Percentiles rank a stretch among this genome's conserved stretches.
phyloP scores from a whole-genome alignment of 1,140 invertebrate genomes.

The Bombyx mandarina region DNA sequence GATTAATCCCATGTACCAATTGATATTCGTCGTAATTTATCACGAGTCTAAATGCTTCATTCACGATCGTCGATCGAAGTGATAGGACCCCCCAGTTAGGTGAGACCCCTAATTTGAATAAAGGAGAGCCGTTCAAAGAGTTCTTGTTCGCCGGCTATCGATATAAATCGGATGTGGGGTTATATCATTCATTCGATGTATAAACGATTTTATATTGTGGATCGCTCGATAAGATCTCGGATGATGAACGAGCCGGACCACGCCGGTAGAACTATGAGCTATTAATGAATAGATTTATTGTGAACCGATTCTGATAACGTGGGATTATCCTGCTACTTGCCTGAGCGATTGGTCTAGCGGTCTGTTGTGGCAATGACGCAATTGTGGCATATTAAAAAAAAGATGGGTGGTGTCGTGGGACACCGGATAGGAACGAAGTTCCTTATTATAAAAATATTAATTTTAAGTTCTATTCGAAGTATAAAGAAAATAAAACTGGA shows the following conservation, averaged over 20 bases:
- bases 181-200: constrained; percentile 45
- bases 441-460: no score
- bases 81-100: constrained; percentile 21
- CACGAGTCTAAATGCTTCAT: constrained; percentile 52
- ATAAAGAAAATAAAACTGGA: no score
- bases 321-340: no score
- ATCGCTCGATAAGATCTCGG: constrained; percentile 39
- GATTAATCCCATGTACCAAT: constrained; percentile 57
- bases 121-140: constrained; percentile 4
- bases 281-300: constrained; percentile 32
- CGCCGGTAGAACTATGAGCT: constrained; percentile 25
- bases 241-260: constrained; percentile 41
- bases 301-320: constrained; percentile 4
- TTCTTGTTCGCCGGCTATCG: constrained; percentile 18
- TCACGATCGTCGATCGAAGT: constrained; percentile 47
- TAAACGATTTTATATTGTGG: constrained; percentile 56
- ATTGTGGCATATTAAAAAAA: no score
- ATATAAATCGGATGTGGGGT: constrained; percentile 53
- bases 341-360: no score
- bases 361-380: no score
- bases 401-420: no score
- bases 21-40: constrained; percentile 64
- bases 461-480: no score
- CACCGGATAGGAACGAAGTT: no score
- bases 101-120: constrained; percentile 6